Evolutionary conservation across 2,113 vertebrate species (phyloP), one percentile per base, ranked within the genome.

Genomic region (Zonotrichia leucophrys): DNA sequence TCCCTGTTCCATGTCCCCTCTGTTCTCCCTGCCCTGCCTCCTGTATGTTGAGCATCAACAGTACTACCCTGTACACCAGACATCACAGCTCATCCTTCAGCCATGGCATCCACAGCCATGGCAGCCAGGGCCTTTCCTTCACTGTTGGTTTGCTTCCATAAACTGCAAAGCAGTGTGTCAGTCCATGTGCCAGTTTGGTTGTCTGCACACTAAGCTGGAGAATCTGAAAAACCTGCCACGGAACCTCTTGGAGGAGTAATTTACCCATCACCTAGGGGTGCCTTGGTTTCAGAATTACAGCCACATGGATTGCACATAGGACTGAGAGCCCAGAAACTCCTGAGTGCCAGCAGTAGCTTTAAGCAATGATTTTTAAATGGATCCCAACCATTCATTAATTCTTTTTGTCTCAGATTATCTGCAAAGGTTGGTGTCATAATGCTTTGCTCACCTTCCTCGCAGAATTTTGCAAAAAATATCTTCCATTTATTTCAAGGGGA

Each of bases 351-450:
- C 47, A 95, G 84, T 19, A 63, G 74, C 37, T 92, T 74, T 89
- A 92, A 95, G 55, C 76, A 86, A 96, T 70, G 75, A 90, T 70
- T 89, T 81, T 70, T 68, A 75, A 83, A 67, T 83, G 47, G 44
- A 81, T 86, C 44, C 25, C 0, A 4, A 80, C 87, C 84, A 96
- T 90, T 95, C 79, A 96, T 93, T 94, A 90, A 94, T 81, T 31
- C 80, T 92, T 68, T 92, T 91, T 90, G 85, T 91, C 87, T 88
- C 82, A 63, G 72, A 77, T 90, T 88, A 83, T 91, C 90, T 24
- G 7, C 60, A 60, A 85, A 93, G 44, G 75, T 39, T 63, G 46
- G 31, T 92, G 46, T 81, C 86, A 88, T 63, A 87, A 80, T 1
- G 2, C 24, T 88, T 78, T 81, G 39, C 60, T 93, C 4, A 4